Evolutionary conservation across 1,140 invertebrate species (phyloP), one percentile per base, ranked within the genome.

Genomic region (Cyphomyrmex costatus): DNA sequence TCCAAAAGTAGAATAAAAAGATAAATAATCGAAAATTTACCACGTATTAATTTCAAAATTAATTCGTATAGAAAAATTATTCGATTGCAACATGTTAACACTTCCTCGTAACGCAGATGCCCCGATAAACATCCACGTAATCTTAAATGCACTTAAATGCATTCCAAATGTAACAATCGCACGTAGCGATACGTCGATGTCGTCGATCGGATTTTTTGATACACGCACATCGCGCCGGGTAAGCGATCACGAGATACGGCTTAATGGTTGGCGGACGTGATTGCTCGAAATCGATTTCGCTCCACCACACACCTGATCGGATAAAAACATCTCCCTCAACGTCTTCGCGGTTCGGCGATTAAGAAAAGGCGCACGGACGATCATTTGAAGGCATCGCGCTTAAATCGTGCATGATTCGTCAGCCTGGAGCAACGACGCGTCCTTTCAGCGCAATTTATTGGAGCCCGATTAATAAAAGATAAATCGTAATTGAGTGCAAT

Each of bases 311-410:
- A 65, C 27, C 56, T 49, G 74, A 80, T 79, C 63, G 63, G 84
- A 84, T 84, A 83, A 84, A 71, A 84, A 71, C 68, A 70, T 84
- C 85, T 71, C 53, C 56, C 56, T 85, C 85, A 46, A 73, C 65
- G 42, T 84, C 24, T 86, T 83, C 78, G 65, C 73, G 66, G 85
- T 86, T 73, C 85, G 76, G 33, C 84, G 84, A 86, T 86, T 86
- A 82, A 86, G 84, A 86, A 78, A 68, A 86, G 49, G 27, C 51
- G 42, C 36, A 36, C 6, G 24, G 36, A 79, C 42, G 61, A 46
- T 56, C 63, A 76, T 36, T 58, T 21, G 58, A 49, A 63, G 71
- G 71, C 58, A 27, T 30, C 33, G 71, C 3, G 33, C 16, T 84
- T 84, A 84, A 82, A 82, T 71, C 14, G 78, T 30, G 66, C 24